Conservation (phyloP, 2,888 invertebrate species). For the Lydus trimaculatus region DNA sequence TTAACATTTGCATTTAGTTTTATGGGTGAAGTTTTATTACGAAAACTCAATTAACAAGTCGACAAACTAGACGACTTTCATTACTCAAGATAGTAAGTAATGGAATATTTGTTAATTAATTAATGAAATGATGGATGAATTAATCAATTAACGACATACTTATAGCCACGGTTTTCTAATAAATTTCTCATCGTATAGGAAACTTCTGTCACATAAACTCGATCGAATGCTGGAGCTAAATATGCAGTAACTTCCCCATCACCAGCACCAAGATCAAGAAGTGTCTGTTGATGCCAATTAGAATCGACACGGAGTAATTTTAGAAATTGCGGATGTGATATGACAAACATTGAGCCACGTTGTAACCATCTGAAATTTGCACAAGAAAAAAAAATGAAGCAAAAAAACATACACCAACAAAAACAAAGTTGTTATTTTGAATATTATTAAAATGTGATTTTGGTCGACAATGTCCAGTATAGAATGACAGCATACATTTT, state of each 20-base stretch:
- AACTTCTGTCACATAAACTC: conserved; percentile 89
- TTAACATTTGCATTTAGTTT: conserved; percentile 54
- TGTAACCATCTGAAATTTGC: conserved; percentile 77
- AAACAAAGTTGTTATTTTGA: conserved; percentile 1
- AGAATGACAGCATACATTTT: conserved; percentile 51
- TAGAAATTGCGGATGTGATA: conserved; percentile 83
- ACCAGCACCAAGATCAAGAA: conserved; percentile 93
- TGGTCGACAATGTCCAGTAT: conserved; percentile 56
- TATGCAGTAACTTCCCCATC: conserved; percentile 92
- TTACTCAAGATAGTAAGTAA: conserved; percentile 45
- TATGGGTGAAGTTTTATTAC: conserved; percentile 54
- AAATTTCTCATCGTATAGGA: conserved; percentile 88
- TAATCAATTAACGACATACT: no score
- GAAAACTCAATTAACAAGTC: conserved; percentile 54
- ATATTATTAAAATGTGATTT: conserved; percentile 38
- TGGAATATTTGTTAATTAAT: no score
- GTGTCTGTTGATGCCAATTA: conserved; percentile 60
- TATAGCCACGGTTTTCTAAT: conserved; percentile 77
- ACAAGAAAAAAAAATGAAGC: conserved; percentile 22
- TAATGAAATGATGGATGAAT: conserved; percentile 1
- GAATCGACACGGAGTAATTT: conserved; percentile 64
- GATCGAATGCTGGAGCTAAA: conserved; percentile 75
- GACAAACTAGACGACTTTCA: conserved; percentile 45
- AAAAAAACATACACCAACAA: no score
- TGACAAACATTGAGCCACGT: conserved; percentile 96